Evolutionary conservation across 2,113 vertebrate species (phyloP).

Genomic region (Pygoscelis adeliae): DNA sequence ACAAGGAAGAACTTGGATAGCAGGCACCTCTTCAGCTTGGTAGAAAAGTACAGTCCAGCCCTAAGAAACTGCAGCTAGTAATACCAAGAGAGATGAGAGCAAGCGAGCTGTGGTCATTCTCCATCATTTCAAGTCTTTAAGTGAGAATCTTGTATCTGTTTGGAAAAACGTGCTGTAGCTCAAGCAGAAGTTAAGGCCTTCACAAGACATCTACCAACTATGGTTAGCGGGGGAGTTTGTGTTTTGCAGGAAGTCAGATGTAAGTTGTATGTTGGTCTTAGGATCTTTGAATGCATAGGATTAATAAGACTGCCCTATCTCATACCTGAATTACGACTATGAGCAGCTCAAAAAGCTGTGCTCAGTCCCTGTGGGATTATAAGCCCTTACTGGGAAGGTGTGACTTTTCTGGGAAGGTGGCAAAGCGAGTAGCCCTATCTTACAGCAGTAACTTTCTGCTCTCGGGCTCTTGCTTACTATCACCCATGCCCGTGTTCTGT

Average conservation of each 20-base stretch:
- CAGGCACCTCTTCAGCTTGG: not conserved
- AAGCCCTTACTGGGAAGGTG: not conserved
- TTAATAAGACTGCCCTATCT: not conserved
- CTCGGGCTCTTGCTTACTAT: not conserved
- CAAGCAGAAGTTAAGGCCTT: not conserved
- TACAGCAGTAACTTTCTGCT: not conserved
- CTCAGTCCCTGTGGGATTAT: not conserved
- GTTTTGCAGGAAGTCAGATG: not conserved
- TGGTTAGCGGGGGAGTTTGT: fast-evolving
- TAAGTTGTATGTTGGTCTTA: not conserved
- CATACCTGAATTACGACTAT: not conserved
- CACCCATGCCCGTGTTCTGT: not conserved
- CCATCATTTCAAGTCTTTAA: not conserved
- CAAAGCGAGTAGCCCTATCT: not conserved
- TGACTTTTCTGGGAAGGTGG: not conserved
- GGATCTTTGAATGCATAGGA: not conserved
- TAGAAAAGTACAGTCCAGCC: not conserved
- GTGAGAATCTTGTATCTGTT: not conserved
- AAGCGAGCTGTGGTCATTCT: not conserved
- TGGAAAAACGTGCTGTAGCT: not conserved
- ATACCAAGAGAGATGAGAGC: not conserved
- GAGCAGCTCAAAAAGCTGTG: not conserved
- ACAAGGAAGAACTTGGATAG: not conserved
- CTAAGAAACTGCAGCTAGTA: not conserved
- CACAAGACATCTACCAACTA: not conserved